phyloP scores from a whole-genome alignment of 2,888 invertebrate species.

The Apodemia zela region DNA sequence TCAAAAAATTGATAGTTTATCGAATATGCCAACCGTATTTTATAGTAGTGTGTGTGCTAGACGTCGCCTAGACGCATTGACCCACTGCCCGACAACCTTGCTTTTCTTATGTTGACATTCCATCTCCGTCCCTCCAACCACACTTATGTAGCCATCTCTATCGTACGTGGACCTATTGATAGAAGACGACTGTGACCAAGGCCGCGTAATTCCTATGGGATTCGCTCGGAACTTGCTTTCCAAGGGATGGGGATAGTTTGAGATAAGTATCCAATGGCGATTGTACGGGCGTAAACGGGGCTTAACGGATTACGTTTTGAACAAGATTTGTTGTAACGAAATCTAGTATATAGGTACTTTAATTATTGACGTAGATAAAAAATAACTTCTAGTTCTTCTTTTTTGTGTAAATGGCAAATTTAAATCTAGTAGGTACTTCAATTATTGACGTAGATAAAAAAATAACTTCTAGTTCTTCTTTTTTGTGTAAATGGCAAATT shows the following conservation, averaged over 20 bases:
- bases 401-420: no score
- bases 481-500: no score
- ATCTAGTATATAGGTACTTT: no score
- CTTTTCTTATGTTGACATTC: conserved; percentile 74
- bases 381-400: no score
- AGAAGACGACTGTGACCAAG: conserved; percentile 56
- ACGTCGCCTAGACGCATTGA: conserved; percentile 74
- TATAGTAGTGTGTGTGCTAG: conserved; percentile 68
- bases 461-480: no score
- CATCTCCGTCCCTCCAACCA: conserved; percentile 49
- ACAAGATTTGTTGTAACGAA: no score
- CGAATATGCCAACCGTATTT: conserved; percentile 48
- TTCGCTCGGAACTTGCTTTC: conserved; percentile 33
- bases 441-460: no score
- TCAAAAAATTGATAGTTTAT: neutral
- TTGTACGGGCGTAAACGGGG: neutral
- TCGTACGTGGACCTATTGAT: conserved; percentile 50
- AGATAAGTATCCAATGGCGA: neutral
- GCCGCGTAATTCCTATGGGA: conserved; percentile 31
- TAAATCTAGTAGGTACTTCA: no score
- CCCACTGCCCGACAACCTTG: conserved; percentile 77
- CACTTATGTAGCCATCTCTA: conserved; percentile 24
- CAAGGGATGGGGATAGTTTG: conserved; percentile 1
- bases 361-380: no score
- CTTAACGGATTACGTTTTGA: neutral